Conservation (phyloP, 2,888 invertebrate species). For the Tipula vernalis region DNA sequence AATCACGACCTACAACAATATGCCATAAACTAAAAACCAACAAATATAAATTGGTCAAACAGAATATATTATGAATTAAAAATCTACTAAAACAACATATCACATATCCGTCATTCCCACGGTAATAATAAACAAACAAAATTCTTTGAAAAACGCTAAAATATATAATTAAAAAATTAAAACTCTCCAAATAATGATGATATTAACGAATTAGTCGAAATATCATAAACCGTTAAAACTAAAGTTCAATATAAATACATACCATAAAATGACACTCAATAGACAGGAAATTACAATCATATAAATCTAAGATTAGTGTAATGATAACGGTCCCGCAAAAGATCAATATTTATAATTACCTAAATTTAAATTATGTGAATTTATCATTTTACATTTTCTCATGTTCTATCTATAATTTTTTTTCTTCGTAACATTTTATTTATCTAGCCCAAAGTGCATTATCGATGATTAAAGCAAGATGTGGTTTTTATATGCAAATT, state of each 20-base stretch:
- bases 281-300: neutral
- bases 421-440: neutral
- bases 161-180: neutral
- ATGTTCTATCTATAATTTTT: neutral
- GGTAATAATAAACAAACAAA: neutral
- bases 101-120: neutral
- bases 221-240: neutral
- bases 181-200: neutral
- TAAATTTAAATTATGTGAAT: neutral
- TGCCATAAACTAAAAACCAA: conserved; percentile 19
- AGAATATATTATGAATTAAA: neutral
- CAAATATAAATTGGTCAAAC: neutral
- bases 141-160: neutral
- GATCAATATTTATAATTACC: neutral
- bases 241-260: neutral
- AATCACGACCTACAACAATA: conserved; percentile 41
- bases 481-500: neutral
- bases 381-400: neutral
- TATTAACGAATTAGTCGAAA: neutral
- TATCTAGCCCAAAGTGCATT: neutral
- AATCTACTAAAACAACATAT: neutral
- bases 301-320: neutral
- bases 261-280: neutral
- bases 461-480: neutral
- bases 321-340: neutral